Percentiles rank a stretch among this genome's conserved stretches.
These are phyloP conservation scores for Tylochromis polylepis DNA, from an alignment of 2,113 vertebrate genomes.

Conservation along the genomic window DNA sequence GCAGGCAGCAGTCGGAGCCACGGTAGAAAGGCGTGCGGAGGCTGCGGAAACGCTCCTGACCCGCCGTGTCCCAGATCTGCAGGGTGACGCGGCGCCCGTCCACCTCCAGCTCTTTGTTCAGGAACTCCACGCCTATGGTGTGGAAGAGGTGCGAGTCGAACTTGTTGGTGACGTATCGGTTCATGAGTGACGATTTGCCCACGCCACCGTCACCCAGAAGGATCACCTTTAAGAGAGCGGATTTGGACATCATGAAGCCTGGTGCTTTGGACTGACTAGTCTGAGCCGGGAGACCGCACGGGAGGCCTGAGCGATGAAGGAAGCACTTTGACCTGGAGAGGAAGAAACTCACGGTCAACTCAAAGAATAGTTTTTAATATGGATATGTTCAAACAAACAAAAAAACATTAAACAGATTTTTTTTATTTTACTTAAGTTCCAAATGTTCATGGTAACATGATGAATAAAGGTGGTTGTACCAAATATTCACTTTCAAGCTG, in stretches of 20 bases:
- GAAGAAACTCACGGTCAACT: not conserved
- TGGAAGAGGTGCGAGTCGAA: constrained; percentile 94
- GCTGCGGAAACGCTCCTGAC: constrained; percentile 94
- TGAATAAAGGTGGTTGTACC: not conserved
- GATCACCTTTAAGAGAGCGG: constrained; percentile 91
- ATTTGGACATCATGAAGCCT: constrained; percentile 80
- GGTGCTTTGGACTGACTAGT: fast-evolving
- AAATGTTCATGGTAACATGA: not conserved
- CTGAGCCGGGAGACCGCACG: fast-evolving
- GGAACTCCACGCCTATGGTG: constrained; percentile 95
- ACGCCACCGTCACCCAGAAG: constrained; percentile 93
- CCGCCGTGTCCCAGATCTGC: constrained; percentile 98
- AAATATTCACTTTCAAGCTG: not conserved
- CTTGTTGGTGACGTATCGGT: constrained; percentile 94
- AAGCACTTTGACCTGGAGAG: not conserved
- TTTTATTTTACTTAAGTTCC: not conserved
- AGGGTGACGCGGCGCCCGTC: constrained; percentile 89
- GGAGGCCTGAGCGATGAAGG: not conserved
- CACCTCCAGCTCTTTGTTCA: constrained; percentile 95
- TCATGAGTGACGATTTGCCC: constrained; percentile 97
- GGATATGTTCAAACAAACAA: not conserved
- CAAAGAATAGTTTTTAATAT: not conserved
- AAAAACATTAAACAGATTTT: too few relatives aligned
- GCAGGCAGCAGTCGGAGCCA: constrained; percentile 95
- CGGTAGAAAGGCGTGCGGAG: constrained; percentile 94